Percentiles rank a stretch among this genome's conserved stretches.
phyloP scores from a whole-genome alignment of 2,888 invertebrate species.

The Epinotia nisella region DNA sequence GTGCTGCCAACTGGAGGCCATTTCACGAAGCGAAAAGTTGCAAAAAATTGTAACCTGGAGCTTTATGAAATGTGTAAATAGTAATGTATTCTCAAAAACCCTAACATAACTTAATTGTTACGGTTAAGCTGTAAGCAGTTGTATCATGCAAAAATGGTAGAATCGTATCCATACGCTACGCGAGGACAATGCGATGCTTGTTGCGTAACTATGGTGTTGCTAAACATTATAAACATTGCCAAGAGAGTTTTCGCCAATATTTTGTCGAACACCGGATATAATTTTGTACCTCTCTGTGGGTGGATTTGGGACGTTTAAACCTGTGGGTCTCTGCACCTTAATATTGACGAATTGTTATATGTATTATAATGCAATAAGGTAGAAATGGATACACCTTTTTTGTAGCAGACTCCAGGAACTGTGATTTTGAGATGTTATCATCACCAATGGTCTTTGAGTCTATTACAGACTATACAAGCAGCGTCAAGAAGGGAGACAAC shows the following conservation, averaged over 20 bases:
- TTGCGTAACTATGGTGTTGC: constrained; percentile 52
- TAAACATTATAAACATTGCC: constrained; percentile 50
- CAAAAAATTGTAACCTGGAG: too few relatives aligned
- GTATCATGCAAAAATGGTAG: constrained; percentile 59
- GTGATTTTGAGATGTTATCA: too few relatives aligned
- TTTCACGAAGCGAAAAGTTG: too few relatives aligned
- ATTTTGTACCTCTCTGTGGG: constrained; percentile 58
- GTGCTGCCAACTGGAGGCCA: too few relatives aligned
- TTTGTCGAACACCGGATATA: constrained; percentile 39
- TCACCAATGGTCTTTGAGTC: too few relatives aligned
- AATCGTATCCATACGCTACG: constrained; percentile 54
- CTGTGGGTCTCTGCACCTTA: background rate
- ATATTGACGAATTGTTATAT: too few relatives aligned
- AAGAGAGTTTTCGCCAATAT: constrained; percentile 51
- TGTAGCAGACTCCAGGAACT: too few relatives aligned
- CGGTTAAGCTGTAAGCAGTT: constrained; percentile 60
- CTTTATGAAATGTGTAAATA: background rate
- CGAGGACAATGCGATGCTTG: constrained; percentile 46
- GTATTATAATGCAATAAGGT: too few relatives aligned
- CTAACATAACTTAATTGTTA: constrained; percentile 20
- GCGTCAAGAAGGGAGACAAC: too few relatives aligned
- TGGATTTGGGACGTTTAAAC: constrained; percentile 48
- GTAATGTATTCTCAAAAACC: background rate
- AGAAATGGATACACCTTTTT: too few relatives aligned
- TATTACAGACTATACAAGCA: too few relatives aligned